A percentile compares a stretch with the other conserved stretches of the same genome.
phyloP scores from a whole-genome alignment of 2,888 invertebrate genomes.

The Labia minor region DNA sequence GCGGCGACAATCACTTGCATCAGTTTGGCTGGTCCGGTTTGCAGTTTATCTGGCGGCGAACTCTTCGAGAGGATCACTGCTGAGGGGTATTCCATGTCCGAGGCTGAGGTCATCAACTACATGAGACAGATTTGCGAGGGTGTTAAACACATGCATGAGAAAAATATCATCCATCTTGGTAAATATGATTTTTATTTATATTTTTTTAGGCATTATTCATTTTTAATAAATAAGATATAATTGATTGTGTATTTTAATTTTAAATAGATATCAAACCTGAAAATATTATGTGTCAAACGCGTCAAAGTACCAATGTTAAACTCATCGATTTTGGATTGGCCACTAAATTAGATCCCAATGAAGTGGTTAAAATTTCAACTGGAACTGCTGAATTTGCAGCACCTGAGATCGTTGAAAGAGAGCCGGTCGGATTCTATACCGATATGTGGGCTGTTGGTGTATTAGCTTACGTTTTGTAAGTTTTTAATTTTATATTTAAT shows the following conservation, averaged over 20 bases:
- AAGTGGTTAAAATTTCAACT: slow-evolving; percentile 96
- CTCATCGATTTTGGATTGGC: slow-evolving; percentile 99
- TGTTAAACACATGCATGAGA: slow-evolving; percentile 97
- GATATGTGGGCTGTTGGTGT: slow-evolving; percentile 99
- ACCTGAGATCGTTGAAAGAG: slow-evolving; percentile 96
- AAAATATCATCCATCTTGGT: slow-evolving; percentile 94
- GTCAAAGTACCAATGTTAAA: slow-evolving; percentile 89
- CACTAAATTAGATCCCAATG: slow-evolving; percentile 94
- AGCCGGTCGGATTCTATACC: slow-evolving; percentile 98
- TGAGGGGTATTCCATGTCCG: slow-evolving; percentile 96
- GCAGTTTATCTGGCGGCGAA: slow-evolving; percentile 93
- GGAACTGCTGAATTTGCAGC: slow-evolving; percentile 99
- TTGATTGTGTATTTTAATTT: slow-evolving; percentile 23
- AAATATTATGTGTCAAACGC: slow-evolving; percentile 98
- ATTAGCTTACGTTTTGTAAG: slow-evolving; percentile 93
- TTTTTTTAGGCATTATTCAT: too few relatives aligned
- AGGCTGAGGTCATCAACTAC: slow-evolving; percentile 97
- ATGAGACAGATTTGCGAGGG: slow-evolving; percentile 98
- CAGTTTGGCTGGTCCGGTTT: slow-evolving; percentile 23
- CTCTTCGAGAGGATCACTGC: slow-evolving; percentile 97
- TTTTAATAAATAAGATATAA: slow-evolving; percentile 14
- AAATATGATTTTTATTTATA: too few relatives aligned
- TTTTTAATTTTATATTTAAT: slow-evolving; percentile 31
- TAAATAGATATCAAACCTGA: slow-evolving; percentile 81
- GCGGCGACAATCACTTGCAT: background rate